Conservation (phyloP, 2,113 vertebrate genomes). For the Chaetura pelagica region DNA sequence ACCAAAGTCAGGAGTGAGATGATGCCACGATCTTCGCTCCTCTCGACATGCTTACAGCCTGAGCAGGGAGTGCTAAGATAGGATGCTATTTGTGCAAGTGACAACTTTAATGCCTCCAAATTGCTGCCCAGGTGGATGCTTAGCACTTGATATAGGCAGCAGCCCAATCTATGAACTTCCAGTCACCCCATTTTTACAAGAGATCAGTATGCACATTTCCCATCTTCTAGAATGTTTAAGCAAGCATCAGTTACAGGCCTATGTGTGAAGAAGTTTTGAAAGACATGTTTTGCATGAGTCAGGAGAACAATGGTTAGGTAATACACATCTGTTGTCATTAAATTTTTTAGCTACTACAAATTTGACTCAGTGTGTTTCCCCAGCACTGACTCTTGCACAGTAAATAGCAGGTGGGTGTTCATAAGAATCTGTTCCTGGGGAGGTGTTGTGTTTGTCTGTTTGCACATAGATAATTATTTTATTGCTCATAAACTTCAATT, state of each 20-base stretch:
- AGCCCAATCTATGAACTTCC: not conserved
- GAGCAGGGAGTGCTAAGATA: not conserved
- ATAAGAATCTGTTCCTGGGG: not conserved
- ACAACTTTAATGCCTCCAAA: not conserved
- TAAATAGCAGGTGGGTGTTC: not conserved
- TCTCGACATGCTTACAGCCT: not conserved
- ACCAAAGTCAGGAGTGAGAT: accelerated
- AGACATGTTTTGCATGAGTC: not conserved
- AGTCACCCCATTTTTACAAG: not conserved
- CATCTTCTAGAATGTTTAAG: not conserved
- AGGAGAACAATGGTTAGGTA: not conserved
- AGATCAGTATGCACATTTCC: not conserved
- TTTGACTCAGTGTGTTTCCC: not conserved
- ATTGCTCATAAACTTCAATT: not conserved
- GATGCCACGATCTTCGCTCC: not conserved
- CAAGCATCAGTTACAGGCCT: not conserved
- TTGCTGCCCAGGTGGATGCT: not conserved
- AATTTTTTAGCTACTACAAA: not conserved
- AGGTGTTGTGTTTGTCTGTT: not conserved
- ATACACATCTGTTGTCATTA: not conserved
- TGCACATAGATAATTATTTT: not conserved
- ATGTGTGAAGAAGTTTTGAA: not conserved
- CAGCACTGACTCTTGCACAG: not conserved
- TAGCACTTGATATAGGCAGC: not conserved
- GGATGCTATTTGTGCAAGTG: not conserved